Percentiles rank a stretch among this genome's conserved stretches.
Evolutionary conservation across 2,888 invertebrate genomes (phyloP).

Genomic region (Alloscopus bannaensis): DNA sequence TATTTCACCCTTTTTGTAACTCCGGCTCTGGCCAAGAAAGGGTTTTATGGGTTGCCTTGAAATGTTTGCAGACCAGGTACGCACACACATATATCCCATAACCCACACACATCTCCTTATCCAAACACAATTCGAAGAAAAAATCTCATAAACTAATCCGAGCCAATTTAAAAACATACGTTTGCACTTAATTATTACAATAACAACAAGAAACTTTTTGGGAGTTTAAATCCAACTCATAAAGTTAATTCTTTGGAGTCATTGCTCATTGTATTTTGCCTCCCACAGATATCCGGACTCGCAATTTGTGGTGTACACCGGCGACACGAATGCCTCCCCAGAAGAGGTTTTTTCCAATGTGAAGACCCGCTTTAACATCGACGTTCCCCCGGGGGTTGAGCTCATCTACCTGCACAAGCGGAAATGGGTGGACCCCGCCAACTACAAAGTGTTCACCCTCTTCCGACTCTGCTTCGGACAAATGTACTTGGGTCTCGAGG

Average conservation of each 20-base stretch:
- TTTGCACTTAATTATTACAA: too few relatives aligned
- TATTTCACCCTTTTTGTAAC: slow-evolving; percentile 99
- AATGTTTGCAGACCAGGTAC: slow-evolving; percentile 82
- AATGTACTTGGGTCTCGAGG: slow-evolving; percentile 90
- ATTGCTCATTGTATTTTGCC: too few relatives aligned
- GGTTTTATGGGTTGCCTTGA: slow-evolving; percentile 95
- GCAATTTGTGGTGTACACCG: slow-evolving; percentile 92
- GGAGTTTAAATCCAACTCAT: too few relatives aligned
- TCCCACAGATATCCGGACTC: slow-evolving; percentile 81
- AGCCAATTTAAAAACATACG: too few relatives aligned
- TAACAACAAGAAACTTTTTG: too few relatives aligned
- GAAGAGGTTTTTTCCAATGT: slow-evolving; percentile 87
- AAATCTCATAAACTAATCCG: too few relatives aligned
- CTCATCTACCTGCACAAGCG: slow-evolving; percentile 88
- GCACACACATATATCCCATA: too few relatives aligned
- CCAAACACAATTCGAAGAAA: too few relatives aligned
- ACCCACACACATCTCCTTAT: too few relatives aligned
- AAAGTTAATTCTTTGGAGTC: too few relatives aligned
- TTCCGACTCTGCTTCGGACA: slow-evolving; percentile 94
- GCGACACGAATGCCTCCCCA: slow-evolving; percentile 87
- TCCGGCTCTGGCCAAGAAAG: slow-evolving; percentile 99
- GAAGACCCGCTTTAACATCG: slow-evolving; percentile 84
- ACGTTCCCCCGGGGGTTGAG: slow-evolving; percentile 81
- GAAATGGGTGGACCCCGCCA: slow-evolving; percentile 87
- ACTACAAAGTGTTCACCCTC: slow-evolving; percentile 93